A percentile compares a stretch with the other conserved stretches of the same genome.
phyloP scores from a whole-genome alignment of 2,113 vertebrate genomes.

The Xerus inauris region DNA sequence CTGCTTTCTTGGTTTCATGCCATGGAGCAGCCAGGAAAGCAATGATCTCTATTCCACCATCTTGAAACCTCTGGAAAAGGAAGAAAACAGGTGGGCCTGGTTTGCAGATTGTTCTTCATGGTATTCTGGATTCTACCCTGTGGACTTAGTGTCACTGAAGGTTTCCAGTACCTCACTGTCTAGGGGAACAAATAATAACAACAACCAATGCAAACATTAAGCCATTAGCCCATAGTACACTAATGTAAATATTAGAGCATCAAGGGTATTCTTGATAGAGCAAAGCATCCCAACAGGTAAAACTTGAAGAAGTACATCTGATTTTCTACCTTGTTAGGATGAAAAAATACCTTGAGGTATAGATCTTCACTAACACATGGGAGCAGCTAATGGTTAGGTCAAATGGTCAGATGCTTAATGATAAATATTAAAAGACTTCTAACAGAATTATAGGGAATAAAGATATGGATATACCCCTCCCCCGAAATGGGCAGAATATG shows the following conservation, averaged over 20 bases:
- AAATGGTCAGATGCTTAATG: background rate
- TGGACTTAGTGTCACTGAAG: too few relatives aligned
- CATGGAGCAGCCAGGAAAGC: too few relatives aligned
- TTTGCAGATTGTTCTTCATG: background rate
- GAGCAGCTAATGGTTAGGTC: too few relatives aligned
- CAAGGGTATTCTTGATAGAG: background rate
- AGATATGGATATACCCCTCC: too few relatives aligned
- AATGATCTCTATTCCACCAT: too few relatives aligned
- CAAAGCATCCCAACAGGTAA: background rate
- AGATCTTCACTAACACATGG: background rate
- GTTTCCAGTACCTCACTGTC: too few relatives aligned
- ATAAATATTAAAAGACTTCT: background rate
- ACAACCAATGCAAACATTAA: too few relatives aligned
- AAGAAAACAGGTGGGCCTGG: background rate
- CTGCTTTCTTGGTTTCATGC: too few relatives aligned
- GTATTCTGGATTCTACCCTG: background rate
- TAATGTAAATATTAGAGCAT: background rate
- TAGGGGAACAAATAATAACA: too few relatives aligned
- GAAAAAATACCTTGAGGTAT: background rate
- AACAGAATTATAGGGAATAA: too few relatives aligned
- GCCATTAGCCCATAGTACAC: background rate
- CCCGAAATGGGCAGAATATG: too few relatives aligned
- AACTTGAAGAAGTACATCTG: background rate
- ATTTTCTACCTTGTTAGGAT: background rate
- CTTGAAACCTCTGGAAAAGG: background rate